Percentiles rank a stretch among this genome's conserved stretches.
Conservation (phyloP, 2,113 vertebrate species). For the Gymnobelideus leadbeateri region DNA sequence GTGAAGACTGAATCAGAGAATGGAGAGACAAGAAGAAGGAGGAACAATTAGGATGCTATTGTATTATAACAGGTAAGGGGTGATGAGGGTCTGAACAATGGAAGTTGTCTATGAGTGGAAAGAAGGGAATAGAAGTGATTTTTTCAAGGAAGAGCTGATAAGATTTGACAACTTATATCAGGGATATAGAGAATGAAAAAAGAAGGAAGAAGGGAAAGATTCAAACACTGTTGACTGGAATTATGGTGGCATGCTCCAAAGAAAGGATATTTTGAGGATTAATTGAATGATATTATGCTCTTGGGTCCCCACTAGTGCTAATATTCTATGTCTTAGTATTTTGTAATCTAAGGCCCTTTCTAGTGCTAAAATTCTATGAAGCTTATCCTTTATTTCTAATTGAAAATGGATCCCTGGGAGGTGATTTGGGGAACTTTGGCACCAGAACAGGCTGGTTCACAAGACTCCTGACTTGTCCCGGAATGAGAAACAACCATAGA, state of each 20-base stretch:
- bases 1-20: neutral
- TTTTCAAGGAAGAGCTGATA: neutral
- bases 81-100: neutral
- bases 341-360: neutral
- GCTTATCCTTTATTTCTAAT: neutral
- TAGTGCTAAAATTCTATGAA: neutral
- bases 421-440: neutral
- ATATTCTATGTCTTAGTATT: neutral
- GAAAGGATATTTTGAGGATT: neutral
- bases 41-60: neutral
- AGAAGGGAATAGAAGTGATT: neutral
- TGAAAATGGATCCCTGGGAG: neutral
- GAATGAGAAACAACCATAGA: neutral
- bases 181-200: neutral
- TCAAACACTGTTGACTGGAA: neutral
- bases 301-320: neutral
- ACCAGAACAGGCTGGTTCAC: neutral
- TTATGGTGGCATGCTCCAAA: neutral
- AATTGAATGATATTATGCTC: neutral
- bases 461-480: neutral
- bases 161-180: neutral
- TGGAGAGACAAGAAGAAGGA: neutral
- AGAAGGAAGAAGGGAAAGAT: neutral
- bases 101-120: neutral
- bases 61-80: neutral